Base-by-base conservation (phyloP, 2,113 vertebrate species). In the Bubo bubo region DNA sequence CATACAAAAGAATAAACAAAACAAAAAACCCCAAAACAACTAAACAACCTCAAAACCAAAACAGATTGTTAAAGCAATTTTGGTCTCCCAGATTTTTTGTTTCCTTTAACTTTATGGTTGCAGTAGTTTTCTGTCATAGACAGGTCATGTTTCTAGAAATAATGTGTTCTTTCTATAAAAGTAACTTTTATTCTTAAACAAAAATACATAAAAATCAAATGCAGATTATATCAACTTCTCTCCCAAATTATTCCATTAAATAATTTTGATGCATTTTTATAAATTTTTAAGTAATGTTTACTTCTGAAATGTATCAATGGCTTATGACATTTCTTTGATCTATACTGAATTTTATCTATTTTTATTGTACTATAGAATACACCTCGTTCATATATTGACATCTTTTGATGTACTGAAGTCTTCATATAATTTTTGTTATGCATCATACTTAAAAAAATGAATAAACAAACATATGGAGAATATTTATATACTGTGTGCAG, bases 201-300 rank as follows among this genome's bases (percentile, higher is more conserved):
- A 95, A 97, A 79, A 67, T 68, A 30, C 17, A 20, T 35, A 58
- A 63, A 96, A 96, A 76, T 89, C 39, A 92, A 59, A 92, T 68
- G 50, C 39, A 92, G 71, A 97, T 94, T 60, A 24, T 34, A 90
- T 43, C 59, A 89, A 74, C 45, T 79, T 55, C 37, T n/a, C 58
- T 84, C 52, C n/a, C n/a, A 96, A 97, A 96, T 96, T 90, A 96
- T 68, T 12, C 50, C 35, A 73, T 28, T 66, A 91, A 96, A 95
- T 96, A 94, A 97, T 94, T 95, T 66, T 95, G 93, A 97, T 81
- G 47, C 64, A 82, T 93, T 92, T 96, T 88, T 80, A 97, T 97
- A 95, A 95, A 96, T 96, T 96, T 97, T 96, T 95, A 93, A 97
- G 60, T 90, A 95, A 94, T 95, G 90, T 88, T 97, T 97, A 87